Base-by-base conservation (phyloP, 2,113 vertebrate species). In the Lamprotornis superbus region DNA sequence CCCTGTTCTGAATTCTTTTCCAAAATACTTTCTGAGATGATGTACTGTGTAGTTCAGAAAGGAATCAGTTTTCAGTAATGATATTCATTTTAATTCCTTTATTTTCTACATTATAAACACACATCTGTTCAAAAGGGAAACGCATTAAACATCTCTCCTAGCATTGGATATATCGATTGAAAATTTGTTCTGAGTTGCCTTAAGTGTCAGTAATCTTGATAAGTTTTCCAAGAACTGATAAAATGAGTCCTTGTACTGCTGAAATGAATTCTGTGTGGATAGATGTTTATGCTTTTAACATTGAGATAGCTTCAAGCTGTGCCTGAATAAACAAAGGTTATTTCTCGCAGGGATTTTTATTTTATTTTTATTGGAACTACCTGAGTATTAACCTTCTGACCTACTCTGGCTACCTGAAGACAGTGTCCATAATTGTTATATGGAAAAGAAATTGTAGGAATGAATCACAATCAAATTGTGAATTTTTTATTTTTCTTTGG, bases 151-250 rank as follows among this genome's bases (percentile, higher is more conserved):
- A 87, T 90, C 81, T 52, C 68, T 96, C 47, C 89, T 77, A 96
- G 82, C 50, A 55, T 92, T 90, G 95, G 83, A 87, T 30, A 44
- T 91, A 94, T 83, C 49, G 73, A 96, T 90, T 91, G 95, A 94
- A 95, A 94, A 92, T 89, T 94, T 95, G 42, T 96, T 96, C 83
- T 85, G 81, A 75, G 61, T 75, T 91, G 50, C 21, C 40, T 94
- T 94, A 75, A 94, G 88, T 89, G 92, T 94, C 95, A 91, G 90
- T 80, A 96, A 94, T 95, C 93, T 83, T 95, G 90, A 96, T 79
- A 92, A 94, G 76, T 95, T 94, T 95, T 94, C 80, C 76, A 96
- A 90, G 92, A 95, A 95, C 82, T 85, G 82, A 93, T 95, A 91
- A 93, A 96, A 93, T 57, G 85, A 88, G 87, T 90, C 81, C 87